phyloP scores from a whole-genome alignment of 2,888 invertebrate species.

The Bellardia pandia region DNA sequence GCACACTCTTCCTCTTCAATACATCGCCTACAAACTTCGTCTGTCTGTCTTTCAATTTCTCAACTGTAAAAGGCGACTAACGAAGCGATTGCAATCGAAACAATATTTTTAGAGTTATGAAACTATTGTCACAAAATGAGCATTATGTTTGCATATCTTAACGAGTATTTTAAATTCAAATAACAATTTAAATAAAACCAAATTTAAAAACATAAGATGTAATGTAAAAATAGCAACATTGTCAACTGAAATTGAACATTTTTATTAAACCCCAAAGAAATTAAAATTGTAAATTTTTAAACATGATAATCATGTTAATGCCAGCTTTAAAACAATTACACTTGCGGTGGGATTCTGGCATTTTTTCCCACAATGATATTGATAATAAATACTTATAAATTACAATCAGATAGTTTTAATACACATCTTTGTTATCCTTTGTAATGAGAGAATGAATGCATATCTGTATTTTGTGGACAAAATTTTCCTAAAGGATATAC shows the following conservation, averaged over 20 bases:
- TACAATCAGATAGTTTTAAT: neutral
- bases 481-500: too few relatives aligned
- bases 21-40: too few relatives aligned
- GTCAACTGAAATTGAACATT: conserved; percentile 28
- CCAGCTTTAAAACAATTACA: conserved; percentile 64
- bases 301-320: conserved; percentile 56
- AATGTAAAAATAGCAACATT: neutral
- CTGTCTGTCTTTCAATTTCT: too few relatives aligned
- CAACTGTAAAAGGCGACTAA: too few relatives aligned
- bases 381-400: conserved; percentile 18
- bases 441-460: neutral
- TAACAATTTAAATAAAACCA: neutral
- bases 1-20: too few relatives aligned
- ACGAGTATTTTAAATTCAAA: too few relatives aligned
- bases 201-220: neutral
- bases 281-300: conserved; percentile 26
- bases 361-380: neutral
- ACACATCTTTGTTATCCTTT: neutral
- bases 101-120: too few relatives aligned
- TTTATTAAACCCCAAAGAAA: conserved; percentile 58
- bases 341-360: conserved; percentile 20
- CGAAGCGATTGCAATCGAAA: too few relatives aligned
- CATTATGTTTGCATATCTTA: too few relatives aligned
- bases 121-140: too few relatives aligned
- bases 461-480: too few relatives aligned